Percentiles rank a stretch among this genome's conserved stretches.
Conservation (phyloP, 2,797 vertebrate genomes). For the Gambusia yucatana region DNA sequence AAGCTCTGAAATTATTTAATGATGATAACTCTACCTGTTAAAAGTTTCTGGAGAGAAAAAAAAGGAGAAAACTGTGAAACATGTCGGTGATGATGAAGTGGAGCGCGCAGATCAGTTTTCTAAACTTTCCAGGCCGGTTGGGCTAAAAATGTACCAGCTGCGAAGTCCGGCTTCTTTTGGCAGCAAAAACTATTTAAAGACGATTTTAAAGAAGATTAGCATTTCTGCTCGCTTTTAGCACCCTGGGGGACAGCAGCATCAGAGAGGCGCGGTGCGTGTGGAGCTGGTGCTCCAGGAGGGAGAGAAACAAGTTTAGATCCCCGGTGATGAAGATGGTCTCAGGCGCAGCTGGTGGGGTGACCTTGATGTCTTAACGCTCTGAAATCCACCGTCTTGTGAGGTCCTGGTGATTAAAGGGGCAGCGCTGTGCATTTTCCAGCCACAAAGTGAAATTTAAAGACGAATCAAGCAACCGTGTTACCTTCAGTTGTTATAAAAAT, state of each 20-base stretch:
- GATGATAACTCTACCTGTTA: conserved; percentile 12
- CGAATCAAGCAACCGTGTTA: too few species aligned
- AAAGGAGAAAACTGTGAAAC: not conserved
- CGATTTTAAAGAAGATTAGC: conserved; percentile 28
- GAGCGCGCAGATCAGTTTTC: not conserved
- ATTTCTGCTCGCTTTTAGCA: conserved; percentile 21
- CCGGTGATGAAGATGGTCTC: conserved; percentile 60
- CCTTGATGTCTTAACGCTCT: conserved; percentile 61
- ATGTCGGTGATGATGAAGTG: not conserved
- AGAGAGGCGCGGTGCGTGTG: conserved; percentile 22
- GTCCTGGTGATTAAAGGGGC: conserved; percentile 45
- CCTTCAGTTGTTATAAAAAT: too few species aligned
- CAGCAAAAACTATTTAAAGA: conserved; percentile 19
- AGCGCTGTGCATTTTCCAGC: too few species aligned
- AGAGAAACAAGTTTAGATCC: conserved; percentile 57
- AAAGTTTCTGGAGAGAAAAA: too few species aligned
- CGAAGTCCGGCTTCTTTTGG: conserved; percentile 6
- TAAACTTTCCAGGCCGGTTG: conserved; percentile 9
- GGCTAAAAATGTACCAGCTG: conserved; percentile 6
- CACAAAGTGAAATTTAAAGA: too few species aligned
- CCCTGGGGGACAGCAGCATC: conserved; percentile 31
- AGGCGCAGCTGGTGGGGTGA: conserved; percentile 72
- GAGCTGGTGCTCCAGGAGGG: conserved; percentile 41
- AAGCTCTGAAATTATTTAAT: conserved; percentile 17
- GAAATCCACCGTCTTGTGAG: conserved; percentile 52